Evolutionary conservation across 2,888 invertebrate genomes (phyloP), one percentile per base, ranked within the genome.

Genomic region (Agrotis segetum): DNA sequence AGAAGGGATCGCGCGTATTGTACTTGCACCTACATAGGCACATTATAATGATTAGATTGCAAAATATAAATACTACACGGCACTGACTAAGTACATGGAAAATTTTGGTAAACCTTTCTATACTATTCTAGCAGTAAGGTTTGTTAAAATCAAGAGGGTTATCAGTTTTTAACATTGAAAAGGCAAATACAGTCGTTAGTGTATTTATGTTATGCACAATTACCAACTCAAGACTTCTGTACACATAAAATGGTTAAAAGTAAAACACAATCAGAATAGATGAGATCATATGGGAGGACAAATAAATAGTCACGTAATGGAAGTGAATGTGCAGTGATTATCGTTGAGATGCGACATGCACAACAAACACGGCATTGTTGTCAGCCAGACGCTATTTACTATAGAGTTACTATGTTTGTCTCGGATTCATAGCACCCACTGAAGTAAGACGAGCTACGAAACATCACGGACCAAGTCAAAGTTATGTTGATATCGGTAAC

Each of bases 281-380:
- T 82, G 80, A 72, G 71, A 82, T 74, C 77, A 74, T 71, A 64
- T 40, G 17, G 47, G 55, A 60, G 71, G 69, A 71, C 67, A 73
- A 72, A 79, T 66, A 73, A 56, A 61, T 80, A 69, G 77, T 75
- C 84, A 80, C 77, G 78, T 82, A 77, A 80, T 79, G 67, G 64
- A 65, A 83, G 82, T 69, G 71, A 82, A 77, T 84, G 78, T 77
- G 73, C 53, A 61, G 65, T 61, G 70, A 80, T 84, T 85, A 84
- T 76, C 74, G 75, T 69, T 65, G 67, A 82, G 63, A 78, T 82
- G 84, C 63, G 74, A 81, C 77, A 71, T 71, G 70, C 72, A 74
- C 67, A 50, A 64, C 62, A 79, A 79, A 68, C 70, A 69, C 64
- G 47, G 65, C 52, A 58, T 67, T 70, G 52, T 66, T 49, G 47